phyloP scores from a whole-genome alignment of 2,888 invertebrate genomes.

The Gastrophysa polygoni region DNA sequence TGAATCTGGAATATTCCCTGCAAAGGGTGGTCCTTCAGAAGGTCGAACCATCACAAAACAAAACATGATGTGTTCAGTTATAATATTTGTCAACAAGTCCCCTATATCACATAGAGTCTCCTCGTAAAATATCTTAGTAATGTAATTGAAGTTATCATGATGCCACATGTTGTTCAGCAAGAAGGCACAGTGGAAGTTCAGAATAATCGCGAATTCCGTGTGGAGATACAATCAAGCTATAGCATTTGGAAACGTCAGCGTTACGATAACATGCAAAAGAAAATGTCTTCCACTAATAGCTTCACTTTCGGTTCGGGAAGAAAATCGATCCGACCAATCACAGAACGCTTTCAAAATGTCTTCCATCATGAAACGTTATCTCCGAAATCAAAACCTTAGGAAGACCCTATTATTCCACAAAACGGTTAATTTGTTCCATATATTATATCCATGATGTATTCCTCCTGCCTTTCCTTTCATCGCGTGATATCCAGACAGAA shows the following conservation, averaged over 20 bases:
- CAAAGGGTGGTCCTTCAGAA: no score
- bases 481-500: conserved; percentile 5
- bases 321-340: conserved; percentile 37
- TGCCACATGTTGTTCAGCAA: no score
- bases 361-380: conserved; percentile 38
- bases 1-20: no score
- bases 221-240: background rate
- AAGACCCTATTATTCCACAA: conserved; percentile 29
- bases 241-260: conserved; percentile 8
- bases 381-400: conserved; percentile 23
- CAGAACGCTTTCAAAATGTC: conserved; percentile 43
- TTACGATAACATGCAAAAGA: conserved; percentile 8
- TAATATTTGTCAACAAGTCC: no score
- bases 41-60: no score
- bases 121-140: no score
- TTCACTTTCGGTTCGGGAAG: conserved; percentile 14
- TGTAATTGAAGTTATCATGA: no score
- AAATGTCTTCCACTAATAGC: background rate
- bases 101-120: no score
- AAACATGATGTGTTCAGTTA: no score
- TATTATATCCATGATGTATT: conserved; percentile 25
- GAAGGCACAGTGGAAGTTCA: no score
- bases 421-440: conserved; percentile 30
- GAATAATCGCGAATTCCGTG: background rate
- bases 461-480: conserved; percentile 4